A percentile compares a stretch with the other conserved stretches of the same genome.
These are phyloP conservation scores for Ophion costatus DNA, from an alignment of 2,888 invertebrate species.

Conservation along the genomic window DNA sequence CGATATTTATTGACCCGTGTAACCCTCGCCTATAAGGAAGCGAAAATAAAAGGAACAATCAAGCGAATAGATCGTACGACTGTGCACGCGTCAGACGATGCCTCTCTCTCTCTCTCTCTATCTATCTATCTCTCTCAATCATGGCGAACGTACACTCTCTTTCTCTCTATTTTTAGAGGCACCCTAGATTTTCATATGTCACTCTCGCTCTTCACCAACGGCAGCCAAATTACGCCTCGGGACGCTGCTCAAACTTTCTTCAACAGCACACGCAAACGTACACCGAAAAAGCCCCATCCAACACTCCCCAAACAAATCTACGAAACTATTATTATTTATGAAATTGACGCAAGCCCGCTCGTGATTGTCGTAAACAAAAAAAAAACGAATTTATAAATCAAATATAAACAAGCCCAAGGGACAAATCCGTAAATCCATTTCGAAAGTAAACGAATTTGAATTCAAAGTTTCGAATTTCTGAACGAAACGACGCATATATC, in stretches of 20 bases:
- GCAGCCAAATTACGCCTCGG: not conserved
- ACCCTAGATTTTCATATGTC: slow-evolving; percentile 1
- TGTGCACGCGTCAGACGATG: not conserved
- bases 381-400: too few species aligned
- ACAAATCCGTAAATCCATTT: too few species aligned
- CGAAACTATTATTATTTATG: not conserved
- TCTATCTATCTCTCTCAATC: too few species aligned
- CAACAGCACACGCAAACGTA: not conserved
- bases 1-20: too few species aligned
- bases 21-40: not conserved
- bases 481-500: too few species aligned
- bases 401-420: too few species aligned
- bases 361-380: too few species aligned
- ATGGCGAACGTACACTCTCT: not conserved
- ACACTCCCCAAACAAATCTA: not conserved
- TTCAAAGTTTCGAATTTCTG: too few species aligned
- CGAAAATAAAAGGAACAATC: not conserved
- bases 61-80: not conserved
- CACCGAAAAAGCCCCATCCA: not conserved
- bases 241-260: not conserved
- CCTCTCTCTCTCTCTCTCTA: not conserved
- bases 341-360: too few species aligned
- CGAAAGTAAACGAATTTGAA: too few species aligned
- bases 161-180: not conserved
- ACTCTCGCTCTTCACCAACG: not conserved